Evolutionary conservation across 2,888 invertebrate species (phyloP).

Genomic region (Trichopria drosophilae): DNA sequence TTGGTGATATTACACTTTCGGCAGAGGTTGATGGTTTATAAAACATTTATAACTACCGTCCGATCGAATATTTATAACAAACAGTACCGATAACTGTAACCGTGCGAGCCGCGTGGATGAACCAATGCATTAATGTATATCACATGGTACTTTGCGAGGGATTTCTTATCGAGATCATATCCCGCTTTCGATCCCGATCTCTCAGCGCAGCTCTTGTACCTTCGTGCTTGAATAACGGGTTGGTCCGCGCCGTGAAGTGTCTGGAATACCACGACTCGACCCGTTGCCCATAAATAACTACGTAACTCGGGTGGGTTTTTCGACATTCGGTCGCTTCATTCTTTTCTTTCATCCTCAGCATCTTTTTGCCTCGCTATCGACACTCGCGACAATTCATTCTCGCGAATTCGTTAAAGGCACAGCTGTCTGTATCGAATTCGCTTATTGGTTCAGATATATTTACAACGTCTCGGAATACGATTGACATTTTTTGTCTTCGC

Average conservation of each 20-base stretch:
- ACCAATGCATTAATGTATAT: slow-evolving; percentile 49
- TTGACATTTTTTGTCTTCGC: too few species aligned
- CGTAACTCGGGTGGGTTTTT: slow-evolving; percentile 33
- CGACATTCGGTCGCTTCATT: slow-evolving; percentile 16
- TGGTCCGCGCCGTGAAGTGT: slow-evolving; percentile 39
- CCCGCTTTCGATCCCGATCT: slow-evolving; percentile 37
- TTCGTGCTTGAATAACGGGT: slow-evolving; percentile 46
- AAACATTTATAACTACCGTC: background rate
- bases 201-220: slow-evolving; percentile 28
- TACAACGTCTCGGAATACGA: too few species aligned
- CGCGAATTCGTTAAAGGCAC: too few species aligned
- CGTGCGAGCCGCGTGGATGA: slow-evolving; percentile 38
- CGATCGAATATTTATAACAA: slow-evolving; percentile 47
- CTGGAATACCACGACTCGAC: slow-evolving; percentile 38
- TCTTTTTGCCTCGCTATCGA: slow-evolving; percentile 14
- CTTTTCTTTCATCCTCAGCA: slow-evolving; percentile 8
- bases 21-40: background rate
- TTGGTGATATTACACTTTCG: too few species aligned
- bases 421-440: too few species aligned
- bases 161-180: slow-evolving; percentile 44
- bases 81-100: slow-evolving; percentile 44
- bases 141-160: slow-evolving; percentile 37
- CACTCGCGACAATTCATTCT: too few species aligned
- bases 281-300: slow-evolving; percentile 41
- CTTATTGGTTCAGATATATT: too few species aligned